Conservation (phyloP, 2,888 invertebrate species). For the Lumbricus terrestris region DNA sequence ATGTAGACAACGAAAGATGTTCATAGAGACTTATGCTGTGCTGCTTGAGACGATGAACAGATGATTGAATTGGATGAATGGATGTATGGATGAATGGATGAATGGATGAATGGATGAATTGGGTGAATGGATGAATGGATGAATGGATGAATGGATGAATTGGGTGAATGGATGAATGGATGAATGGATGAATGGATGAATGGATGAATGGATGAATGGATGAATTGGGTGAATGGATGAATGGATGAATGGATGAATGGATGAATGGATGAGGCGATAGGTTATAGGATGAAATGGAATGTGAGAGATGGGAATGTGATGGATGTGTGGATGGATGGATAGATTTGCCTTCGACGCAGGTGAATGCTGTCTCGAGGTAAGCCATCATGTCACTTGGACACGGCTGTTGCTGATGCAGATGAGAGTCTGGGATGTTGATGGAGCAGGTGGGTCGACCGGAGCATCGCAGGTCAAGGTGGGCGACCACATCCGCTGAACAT, state of each 20-base stretch:
- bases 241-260: neutral
- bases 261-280: neutral
- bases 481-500: constrained; percentile 37
- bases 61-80: neutral
- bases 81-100: neutral
- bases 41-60: no score
- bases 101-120: neutral
- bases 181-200: neutral
- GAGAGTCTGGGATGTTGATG: constrained; percentile 36
- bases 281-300: no score
- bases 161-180: neutral
- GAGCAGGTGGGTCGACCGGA: constrained; percentile 36
- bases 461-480: constrained; percentile 35
- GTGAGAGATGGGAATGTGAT: neutral
- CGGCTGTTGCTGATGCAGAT: constrained; percentile 33
- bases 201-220: neutral
- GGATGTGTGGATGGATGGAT: neutral
- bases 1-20: neutral
- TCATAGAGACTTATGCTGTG: no score
- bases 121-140: neutral
- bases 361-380: constrained; percentile 38
- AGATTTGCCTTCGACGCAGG: constrained; percentile 36
- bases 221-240: neutral
- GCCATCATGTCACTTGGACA: constrained; percentile 39
- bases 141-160: neutral